Evolutionary conservation across 2,797 vertebrate species (phyloP).

Genomic region (Falco berigora): DNA sequence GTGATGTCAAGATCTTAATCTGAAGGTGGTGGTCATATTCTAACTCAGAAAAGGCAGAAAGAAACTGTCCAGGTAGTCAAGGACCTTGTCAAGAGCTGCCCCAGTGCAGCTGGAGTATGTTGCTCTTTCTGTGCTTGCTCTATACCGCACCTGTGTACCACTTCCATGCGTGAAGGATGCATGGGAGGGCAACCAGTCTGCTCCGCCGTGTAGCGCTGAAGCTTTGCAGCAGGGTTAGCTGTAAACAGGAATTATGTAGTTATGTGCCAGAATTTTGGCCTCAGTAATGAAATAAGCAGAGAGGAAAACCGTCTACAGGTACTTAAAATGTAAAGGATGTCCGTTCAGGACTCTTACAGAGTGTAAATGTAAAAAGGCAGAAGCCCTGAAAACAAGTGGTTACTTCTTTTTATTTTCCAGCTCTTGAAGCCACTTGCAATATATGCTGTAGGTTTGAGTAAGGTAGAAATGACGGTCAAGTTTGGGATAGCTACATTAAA

Average conservation of each 20-base stretch:
- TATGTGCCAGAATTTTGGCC: background rate
- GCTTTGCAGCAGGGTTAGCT: background rate
- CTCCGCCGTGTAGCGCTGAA: background rate
- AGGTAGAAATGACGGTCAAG: background rate
- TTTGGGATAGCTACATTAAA: background rate
- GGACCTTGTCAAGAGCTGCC: background rate
- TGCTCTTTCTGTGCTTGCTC: background rate
- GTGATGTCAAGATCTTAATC: background rate
- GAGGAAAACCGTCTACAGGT: background rate
- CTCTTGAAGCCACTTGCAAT: background rate
- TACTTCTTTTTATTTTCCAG: background rate
- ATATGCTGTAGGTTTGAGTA: background rate
- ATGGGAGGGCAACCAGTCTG: background rate
- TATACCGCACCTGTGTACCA: background rate
- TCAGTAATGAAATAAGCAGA: background rate
- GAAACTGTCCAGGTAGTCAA: background rate
- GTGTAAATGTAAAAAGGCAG: background rate
- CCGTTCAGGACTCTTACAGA: background rate
- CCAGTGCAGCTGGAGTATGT: rapidly evolving
- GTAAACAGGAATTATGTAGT: background rate
- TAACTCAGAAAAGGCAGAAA: background rate
- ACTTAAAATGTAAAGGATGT: background rate
- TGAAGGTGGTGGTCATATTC: background rate
- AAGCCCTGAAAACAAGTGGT: background rate
- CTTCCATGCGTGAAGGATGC: background rate